Percentiles rank a stretch among this genome's conserved stretches.
These are phyloP conservation scores for Papilio protenor DNA, from an alignment of 2,888 invertebrate genomes.

Conservation along the genomic window DNA sequence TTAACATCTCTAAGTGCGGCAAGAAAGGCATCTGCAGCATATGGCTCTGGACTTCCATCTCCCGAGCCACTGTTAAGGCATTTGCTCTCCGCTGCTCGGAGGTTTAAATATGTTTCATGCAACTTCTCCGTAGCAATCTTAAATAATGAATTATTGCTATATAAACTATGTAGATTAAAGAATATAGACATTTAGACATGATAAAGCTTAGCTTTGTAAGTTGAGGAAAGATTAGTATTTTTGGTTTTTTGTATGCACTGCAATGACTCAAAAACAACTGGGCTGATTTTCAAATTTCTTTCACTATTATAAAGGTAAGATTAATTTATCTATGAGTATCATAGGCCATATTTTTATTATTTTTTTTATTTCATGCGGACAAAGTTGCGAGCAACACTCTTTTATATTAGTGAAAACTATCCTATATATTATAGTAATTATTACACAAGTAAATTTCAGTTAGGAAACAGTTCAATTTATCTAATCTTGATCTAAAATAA, in stretches of 20 bases:
- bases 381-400: too few species aligned
- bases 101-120: conserved; percentile 90
- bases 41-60: conserved; percentile 90
- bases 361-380: too few species aligned
- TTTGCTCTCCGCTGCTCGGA: conserved; percentile 89
- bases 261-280: too few species aligned
- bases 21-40: conserved; percentile 91
- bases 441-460: background rate
- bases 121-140: conserved; percentile 92
- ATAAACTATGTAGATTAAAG: too few species aligned
- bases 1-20: conserved; percentile 91
- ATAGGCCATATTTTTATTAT: too few species aligned
- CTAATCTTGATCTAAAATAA: background rate
- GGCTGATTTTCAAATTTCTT: too few species aligned
- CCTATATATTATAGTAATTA: background rate
- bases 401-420: background rate
- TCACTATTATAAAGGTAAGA: too few species aligned
- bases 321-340: too few species aligned
- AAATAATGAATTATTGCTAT: background rate
- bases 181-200: too few species aligned
- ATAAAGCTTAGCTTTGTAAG: too few species aligned
- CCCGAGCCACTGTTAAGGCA: conserved; percentile 69
- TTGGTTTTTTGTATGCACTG: too few species aligned
- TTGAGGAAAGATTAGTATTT: too few species aligned
- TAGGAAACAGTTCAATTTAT: background rate